These are phyloP conservation scores for Myzus persicae DNA, from an alignment of 1,140 invertebrate genomes.

Conservation along the genomic window DNA sequence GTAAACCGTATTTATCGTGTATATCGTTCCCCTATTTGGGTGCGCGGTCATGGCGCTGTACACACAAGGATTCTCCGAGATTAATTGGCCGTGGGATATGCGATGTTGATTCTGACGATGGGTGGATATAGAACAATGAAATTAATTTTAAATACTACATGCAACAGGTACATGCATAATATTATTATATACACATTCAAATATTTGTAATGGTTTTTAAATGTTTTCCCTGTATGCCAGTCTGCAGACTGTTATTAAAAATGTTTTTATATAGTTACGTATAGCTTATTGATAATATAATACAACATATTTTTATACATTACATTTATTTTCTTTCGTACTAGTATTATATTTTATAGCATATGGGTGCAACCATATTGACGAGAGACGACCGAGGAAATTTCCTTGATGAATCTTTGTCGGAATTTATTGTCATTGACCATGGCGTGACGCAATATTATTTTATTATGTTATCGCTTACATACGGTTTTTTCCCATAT, in stretches of 20 bases:
- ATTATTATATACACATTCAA: neutral
- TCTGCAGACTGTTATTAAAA: neutral
- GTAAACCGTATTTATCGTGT: neutral
- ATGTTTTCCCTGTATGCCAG: neutral
- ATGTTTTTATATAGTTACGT: neutral
- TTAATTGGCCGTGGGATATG: slow-evolving; percentile 21
- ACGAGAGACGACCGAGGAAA: neutral
- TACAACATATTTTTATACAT: neutral
- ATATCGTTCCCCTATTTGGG: slow-evolving; percentile 24
- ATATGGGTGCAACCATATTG: neutral
- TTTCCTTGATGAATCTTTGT: slow-evolving; percentile 29
- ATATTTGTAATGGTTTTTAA: neutral
- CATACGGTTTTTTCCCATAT: neutral
- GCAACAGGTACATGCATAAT: neutral
- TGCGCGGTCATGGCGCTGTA: slow-evolving; percentile 1
- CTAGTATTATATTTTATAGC: neutral
- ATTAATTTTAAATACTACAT: neutral
- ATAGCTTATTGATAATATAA: neutral
- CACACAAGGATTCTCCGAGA: neutral
- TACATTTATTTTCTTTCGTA: neutral
- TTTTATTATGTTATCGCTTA: neutral
- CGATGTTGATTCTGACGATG: neutral
- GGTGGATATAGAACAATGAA: neutral
- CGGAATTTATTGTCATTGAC: neutral
- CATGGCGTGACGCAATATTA: neutral